Percentiles rank a stretch among this genome's conserved stretches.
Conservation (phyloP, 2,888 invertebrate genomes). For the Steinernema carpocapsae region DNA sequence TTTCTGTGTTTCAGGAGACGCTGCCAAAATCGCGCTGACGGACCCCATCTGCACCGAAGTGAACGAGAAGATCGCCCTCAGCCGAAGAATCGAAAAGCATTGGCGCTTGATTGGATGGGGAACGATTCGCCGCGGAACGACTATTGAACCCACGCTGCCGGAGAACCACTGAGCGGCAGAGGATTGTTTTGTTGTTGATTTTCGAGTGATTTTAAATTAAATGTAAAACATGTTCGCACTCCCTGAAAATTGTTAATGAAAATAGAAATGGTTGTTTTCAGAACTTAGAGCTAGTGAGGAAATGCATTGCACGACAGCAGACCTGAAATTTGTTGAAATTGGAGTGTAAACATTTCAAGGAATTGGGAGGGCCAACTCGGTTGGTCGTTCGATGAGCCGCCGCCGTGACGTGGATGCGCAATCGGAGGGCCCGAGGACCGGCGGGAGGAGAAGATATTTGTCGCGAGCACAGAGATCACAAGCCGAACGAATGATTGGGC, state of each 20-base stretch:
- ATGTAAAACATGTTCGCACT: neutral
- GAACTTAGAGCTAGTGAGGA: too few relatives aligned
- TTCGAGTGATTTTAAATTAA: neutral
- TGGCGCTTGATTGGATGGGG: conserved; percentile 99
- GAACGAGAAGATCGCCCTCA: conserved; percentile 98
- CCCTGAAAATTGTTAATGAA: too few relatives aligned
- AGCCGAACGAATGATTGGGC: neutral
- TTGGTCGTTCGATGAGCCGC: too few relatives aligned
- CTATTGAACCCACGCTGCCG: conserved; percentile 79
- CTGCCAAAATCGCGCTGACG: conserved; percentile 84
- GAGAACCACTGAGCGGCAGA: conserved; percentile 34
- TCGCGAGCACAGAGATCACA: conserved; percentile 11
- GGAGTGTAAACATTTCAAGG: too few relatives aligned
- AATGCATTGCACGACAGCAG: too few relatives aligned
- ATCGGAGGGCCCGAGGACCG: neutral
- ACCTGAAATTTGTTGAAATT: too few relatives aligned
- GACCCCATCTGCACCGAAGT: conserved; percentile 97
- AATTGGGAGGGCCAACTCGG: too few relatives aligned
- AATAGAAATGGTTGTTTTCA: too few relatives aligned
- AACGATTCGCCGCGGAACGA: conserved; percentile 94
- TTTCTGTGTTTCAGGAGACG: conserved; percentile 70
- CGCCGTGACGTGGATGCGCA: neutral
- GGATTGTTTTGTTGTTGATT: conserved; percentile 26
- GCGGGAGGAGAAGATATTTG: neutral
- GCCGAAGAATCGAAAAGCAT: conserved; percentile 97